phyloP scores from a whole-genome alignment of 2,888 invertebrate species.

The Galerucella pusilla region DNA sequence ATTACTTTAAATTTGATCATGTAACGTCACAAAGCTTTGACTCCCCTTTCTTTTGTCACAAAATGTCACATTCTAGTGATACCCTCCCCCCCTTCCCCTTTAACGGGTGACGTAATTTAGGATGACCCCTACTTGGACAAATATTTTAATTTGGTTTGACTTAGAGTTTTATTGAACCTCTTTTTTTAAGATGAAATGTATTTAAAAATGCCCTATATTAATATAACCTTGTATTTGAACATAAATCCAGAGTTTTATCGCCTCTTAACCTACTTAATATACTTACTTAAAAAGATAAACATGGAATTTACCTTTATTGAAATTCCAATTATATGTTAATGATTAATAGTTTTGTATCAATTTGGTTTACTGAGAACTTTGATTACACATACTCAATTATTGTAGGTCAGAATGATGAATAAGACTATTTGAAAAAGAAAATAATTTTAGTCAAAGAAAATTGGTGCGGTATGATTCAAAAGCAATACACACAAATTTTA shows the following conservation, averaged over 20 bases:
- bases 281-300: not conserved
- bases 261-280: not conserved
- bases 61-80: too few relatives aligned
- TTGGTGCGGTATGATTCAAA: too few relatives aligned
- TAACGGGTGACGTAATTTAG: too few relatives aligned
- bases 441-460: not conserved
- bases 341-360: not conserved
- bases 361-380: not conserved
- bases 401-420: not conserved
- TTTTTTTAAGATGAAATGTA: not conserved
- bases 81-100: too few relatives aligned
- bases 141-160: too few relatives aligned
- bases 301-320: conserved; percentile 5
- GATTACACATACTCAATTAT: not conserved
- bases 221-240: conserved; percentile 1
- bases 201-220: not conserved
- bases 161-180: not conserved
- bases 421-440: not conserved
- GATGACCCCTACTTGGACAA: too few relatives aligned
- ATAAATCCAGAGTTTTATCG: not conserved
- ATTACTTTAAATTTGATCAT: too few relatives aligned
- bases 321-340: not conserved
- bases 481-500: too few relatives aligned
- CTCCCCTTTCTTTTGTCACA: too few relatives aligned
- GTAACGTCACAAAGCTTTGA: too few relatives aligned